A percentile compares a stretch with the other conserved stretches of the same genome.
Conservation (phyloP, 2,888 invertebrate species). For the Colletes collaris region DNA sequence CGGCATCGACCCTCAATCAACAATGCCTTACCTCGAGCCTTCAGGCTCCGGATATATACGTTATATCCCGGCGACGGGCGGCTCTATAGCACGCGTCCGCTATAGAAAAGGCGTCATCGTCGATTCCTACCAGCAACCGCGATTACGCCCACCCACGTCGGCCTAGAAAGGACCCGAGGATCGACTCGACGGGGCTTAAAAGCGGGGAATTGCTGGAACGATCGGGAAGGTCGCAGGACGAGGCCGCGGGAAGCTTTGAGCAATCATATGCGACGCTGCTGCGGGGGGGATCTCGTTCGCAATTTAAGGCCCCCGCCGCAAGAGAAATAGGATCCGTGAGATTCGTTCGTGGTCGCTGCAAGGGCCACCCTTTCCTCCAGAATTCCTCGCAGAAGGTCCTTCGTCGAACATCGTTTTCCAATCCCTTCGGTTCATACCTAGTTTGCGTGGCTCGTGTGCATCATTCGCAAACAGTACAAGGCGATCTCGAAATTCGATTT, state of each 20-base stretch:
- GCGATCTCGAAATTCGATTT: constrained; percentile 31
- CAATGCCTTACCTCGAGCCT: constrained; percentile 64
- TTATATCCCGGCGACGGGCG: constrained; percentile 48
- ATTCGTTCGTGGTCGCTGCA: constrained; percentile 41
- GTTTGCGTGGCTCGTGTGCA: no score
- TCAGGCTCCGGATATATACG: constrained; percentile 47
- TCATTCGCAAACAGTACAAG: constrained; percentile 11
- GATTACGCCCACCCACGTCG: constrained; percentile 37
- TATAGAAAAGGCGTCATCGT: constrained; percentile 63
- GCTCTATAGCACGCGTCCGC: constrained; percentile 36
- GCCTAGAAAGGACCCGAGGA: constrained; percentile 8
- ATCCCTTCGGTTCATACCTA: no score
- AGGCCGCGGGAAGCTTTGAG: constrained; percentile 64
- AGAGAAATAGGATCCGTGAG: constrained; percentile 60
- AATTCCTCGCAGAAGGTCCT: constrained; percentile 48
- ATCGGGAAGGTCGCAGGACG: constrained; percentile 10
- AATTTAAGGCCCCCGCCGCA: constrained; percentile 59
- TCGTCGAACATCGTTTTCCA: constrained; percentile 44
- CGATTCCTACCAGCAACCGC: constrained; percentile 55
- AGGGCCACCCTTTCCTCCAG: constrained; percentile 38
- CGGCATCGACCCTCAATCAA: constrained; percentile 70
- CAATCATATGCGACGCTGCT: constrained; percentile 70
- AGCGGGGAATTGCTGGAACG: constrained; percentile 23
- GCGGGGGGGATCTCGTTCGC: constrained; percentile 54
- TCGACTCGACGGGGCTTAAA: constrained; percentile 5